Evolutionary conservation across 2,888 invertebrate species (phyloP).

Genomic region (Galerucella nymphaeae): DNA sequence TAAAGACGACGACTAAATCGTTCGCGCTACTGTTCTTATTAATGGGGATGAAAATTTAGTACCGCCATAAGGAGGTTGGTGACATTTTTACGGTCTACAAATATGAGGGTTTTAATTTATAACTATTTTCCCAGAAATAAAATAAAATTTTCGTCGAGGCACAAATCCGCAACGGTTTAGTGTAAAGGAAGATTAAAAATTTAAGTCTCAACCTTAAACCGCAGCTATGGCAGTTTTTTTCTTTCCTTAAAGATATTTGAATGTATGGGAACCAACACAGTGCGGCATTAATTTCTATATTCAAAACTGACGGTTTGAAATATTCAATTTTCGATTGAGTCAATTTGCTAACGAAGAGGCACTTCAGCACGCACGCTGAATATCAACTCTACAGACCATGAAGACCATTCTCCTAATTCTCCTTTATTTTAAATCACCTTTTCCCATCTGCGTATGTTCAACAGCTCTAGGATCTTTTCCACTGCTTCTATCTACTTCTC

Average conservation of each 20-base stretch:
- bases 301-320: neutral
- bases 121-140: neutral
- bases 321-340: no score
- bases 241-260: neutral
- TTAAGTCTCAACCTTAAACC: neutral
- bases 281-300: neutral
- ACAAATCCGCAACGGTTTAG: neutral
- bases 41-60: slow-evolving; percentile 4
- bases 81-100: slow-evolving; percentile 6
- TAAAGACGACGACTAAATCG: slow-evolving; percentile 4
- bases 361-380: no score
- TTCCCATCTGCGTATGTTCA: no score
- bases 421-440: no score
- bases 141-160: neutral
- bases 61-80: neutral
- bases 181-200: slow-evolving; percentile 1
- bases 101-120: slow-evolving; percentile 7
- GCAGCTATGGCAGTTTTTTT: neutral
- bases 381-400: no score
- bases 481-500: no score
- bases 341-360: no score
- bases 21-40: slow-evolving; percentile 6
- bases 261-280: neutral
- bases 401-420: no score
- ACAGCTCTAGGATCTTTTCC: no score